Evolutionary conservation across 2,888 invertebrate genomes (phyloP).

Genomic region (Parnassius orleans): DNA sequence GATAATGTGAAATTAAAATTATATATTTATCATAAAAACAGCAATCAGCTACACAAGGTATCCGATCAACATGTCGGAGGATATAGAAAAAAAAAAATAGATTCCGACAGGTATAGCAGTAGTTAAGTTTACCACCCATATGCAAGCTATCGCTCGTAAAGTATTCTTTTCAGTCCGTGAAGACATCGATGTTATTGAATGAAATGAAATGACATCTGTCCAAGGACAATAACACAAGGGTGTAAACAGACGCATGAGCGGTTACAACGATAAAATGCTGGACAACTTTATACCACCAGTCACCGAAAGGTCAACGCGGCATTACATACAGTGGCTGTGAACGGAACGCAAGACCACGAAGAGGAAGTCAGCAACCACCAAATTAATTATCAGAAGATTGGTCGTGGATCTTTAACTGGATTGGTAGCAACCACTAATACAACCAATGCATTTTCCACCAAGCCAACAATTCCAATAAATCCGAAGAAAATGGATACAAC

Average conservation of each 20-base stretch:
- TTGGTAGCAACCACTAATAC: conserved; percentile 93
- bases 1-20: too few relatives aligned
- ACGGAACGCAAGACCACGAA: conserved; percentile 97
- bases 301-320: conserved; percentile 94
- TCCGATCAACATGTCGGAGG: too few relatives aligned
- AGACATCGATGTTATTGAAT: conserved; percentile 93
- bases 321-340: conserved; percentile 95
- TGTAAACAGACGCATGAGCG: conserved; percentile 96
- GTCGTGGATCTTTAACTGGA: conserved; percentile 95
- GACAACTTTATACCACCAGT: conserved; percentile 93
- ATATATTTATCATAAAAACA: too few relatives aligned
- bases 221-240: conserved; percentile 95
- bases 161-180: conserved; percentile 91
- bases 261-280: conserved; percentile 96
- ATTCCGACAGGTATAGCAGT: conserved; percentile 89
- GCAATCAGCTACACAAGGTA: too few relatives aligned
- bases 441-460: conserved; percentile 93
- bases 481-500: conserved; percentile 92
- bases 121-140: conserved; percentile 90
- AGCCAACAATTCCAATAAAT: conserved; percentile 91
- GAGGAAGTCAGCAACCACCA: conserved; percentile 93
- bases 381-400: conserved; percentile 93
- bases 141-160: conserved; percentile 86
- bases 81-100: too few relatives aligned
- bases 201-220: conserved; percentile 97